Conservation (phyloP, 1,140 invertebrate species). For the Tribolium castaneum region DNA sequence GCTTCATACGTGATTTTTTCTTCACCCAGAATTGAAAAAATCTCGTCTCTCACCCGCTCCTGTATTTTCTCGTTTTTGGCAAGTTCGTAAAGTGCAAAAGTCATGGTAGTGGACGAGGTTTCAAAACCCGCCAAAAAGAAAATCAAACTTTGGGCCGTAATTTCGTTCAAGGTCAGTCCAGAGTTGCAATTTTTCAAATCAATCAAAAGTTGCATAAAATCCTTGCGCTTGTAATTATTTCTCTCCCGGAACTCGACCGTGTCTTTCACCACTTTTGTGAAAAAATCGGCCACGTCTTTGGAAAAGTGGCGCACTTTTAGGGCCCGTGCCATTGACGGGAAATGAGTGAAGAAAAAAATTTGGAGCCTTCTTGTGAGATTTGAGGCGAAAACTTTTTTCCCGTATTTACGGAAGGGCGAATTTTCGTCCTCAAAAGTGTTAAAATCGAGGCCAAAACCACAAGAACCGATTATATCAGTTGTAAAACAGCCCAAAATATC, state of each 20-base stretch:
- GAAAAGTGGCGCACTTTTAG: slow-evolving; percentile 48
- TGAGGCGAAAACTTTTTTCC: neutral
- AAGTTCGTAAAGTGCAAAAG: slow-evolving; percentile 65
- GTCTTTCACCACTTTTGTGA: slow-evolving; percentile 39
- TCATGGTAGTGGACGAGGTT: slow-evolving; percentile 64
- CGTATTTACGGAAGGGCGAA: neutral
- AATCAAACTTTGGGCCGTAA: slow-evolving; percentile 31
- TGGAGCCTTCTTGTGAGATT: neutral
- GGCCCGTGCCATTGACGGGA: slow-evolving; percentile 43
- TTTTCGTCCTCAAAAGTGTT: neutral
- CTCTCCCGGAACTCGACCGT: neutral
- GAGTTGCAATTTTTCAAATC: slow-evolving; percentile 66
- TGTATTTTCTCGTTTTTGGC: slow-evolving; percentile 65
- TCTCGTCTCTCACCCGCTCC: slow-evolving; percentile 63
- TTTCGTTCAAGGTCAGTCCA: neutral
- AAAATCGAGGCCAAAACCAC: neutral
- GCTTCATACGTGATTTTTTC: slow-evolving; percentile 68
- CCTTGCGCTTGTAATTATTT: slow-evolving; percentile 65
- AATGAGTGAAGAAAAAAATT: neutral
- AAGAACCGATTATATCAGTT: neutral
- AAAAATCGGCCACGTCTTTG: slow-evolving; percentile 63
- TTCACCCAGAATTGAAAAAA: slow-evolving; percentile 64
- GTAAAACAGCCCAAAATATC: neutral
- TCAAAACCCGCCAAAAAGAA: slow-evolving; percentile 66
- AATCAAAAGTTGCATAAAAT: slow-evolving; percentile 72